Evolutionary conservation across 2,797 vertebrate genomes (phyloP).

Genomic region (Cyclura pinguis): DNA sequence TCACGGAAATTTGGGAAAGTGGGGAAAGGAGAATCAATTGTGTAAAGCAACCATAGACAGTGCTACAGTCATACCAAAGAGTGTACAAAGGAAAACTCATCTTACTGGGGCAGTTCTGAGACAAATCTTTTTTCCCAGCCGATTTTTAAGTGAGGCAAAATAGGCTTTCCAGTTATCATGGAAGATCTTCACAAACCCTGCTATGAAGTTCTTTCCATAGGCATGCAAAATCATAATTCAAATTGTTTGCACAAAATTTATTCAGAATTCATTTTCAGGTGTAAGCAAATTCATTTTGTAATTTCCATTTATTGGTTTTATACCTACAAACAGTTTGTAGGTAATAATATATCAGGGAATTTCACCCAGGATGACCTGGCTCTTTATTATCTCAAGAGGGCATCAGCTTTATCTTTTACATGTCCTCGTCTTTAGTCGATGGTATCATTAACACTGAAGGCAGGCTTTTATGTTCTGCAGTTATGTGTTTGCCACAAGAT

Average conservation of each 20-base stretch:
- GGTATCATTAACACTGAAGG: conserved; percentile 44
- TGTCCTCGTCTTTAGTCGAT: conserved; percentile 15
- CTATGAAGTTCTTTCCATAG: background rate
- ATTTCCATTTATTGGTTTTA: conserved; percentile 36
- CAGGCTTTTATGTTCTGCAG: conserved; percentile 32
- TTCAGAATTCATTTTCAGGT: conserved; percentile 39
- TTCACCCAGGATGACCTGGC: background rate
- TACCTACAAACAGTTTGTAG: conserved; percentile 18
- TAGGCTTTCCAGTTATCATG: background rate
- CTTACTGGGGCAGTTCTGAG: background rate
- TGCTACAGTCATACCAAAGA: background rate
- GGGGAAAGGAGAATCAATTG: background rate
- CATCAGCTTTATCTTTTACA: background rate
- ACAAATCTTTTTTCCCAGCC: background rate
- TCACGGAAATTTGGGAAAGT: background rate
- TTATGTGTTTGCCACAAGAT: conserved; percentile 26
- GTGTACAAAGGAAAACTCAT: background rate
- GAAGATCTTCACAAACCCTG: background rate
- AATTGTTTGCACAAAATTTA: conserved; percentile 55
- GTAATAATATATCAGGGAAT: background rate
- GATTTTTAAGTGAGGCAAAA: background rate
- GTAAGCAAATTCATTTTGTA: conserved; percentile 41
- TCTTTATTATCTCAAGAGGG: conserved; percentile 37
- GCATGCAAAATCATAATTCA: conserved; percentile 44
- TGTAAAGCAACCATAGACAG: background rate